Evolutionary conservation across 2,113 vertebrate genomes (phyloP), one percentile per base, ranked within the genome.

Genomic region (Choloepus hoffmanni): DNA sequence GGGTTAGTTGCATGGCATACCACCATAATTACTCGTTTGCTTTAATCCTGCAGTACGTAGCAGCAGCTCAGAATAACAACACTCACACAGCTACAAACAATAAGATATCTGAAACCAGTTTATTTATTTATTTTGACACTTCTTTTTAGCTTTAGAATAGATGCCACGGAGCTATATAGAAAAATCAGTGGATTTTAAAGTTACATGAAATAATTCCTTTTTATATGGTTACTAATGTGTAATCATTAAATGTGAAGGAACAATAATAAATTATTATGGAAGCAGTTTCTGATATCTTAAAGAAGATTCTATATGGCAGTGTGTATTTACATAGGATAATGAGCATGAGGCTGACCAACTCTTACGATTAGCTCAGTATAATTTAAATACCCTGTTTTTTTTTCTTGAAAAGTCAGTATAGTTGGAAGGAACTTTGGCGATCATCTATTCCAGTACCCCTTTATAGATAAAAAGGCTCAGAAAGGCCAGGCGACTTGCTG

Each of bases 401-500:
- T 73, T 79, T 67, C 76, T 74, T 79, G 70, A 77, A 68, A 73
- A 33, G 45, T 88, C 72, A 73, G 28, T 89, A 2, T 45, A 60
- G 74, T 70, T 72, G 63, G 43, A 92, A 94, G 81, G 45, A 33
- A 81, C 60, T 92, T 74, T 58, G 0, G 7, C n/a, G 70, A 23
- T 94, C 70, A 73, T 83, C 68, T 95, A 28, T 89, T 90, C 15
- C 73, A 60, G 3, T 89, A 48, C 93, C 90, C 45, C 33, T 89
- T 85, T 77, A 85, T 89, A 96, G 78, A 33, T 78, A 53, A 77
- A 63, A 86, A 84, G 50, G 11, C 65, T 84, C 43, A 60, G 45
- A 33, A 89, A 68, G 53, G 48, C 62, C 65, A 81, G 72, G 8
- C 50, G 40, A 62, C 70, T 90, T 96, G 8, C n/a, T 48, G 13